phyloP scores from a whole-genome alignment of 53 echinoderm and acorn worm species.

The Mesocentrotus franciscanus region DNA sequence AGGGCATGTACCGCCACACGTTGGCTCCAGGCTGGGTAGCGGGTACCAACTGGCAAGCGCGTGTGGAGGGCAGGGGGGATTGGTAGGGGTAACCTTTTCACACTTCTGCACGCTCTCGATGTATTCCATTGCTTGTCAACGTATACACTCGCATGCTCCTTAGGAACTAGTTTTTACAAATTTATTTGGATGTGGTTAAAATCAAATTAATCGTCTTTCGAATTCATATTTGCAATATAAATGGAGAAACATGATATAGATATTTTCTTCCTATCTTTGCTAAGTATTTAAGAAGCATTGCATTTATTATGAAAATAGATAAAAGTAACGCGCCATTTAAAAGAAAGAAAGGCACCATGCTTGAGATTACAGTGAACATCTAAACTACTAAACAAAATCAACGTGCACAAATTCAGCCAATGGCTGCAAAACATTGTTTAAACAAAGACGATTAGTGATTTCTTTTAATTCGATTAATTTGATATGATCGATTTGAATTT shows the following conservation, averaged over 20 bases:
- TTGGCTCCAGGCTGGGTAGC: conserved; percentile 11
- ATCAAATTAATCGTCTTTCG: not conserved
- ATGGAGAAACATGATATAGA: not conserved
- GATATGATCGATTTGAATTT: too few relatives aligned
- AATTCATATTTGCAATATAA: not conserved
- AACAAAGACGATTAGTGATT: too few relatives aligned
- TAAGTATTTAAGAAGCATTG: not conserved
- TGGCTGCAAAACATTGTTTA: too few relatives aligned
- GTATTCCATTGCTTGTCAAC: not conserved
- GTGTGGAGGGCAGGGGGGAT: conserved; percentile 53
- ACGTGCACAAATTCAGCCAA: too few relatives aligned
- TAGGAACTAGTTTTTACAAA: not conserved
- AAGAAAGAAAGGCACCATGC: not conserved
- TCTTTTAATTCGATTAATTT: too few relatives aligned
- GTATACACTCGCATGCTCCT: not conserved
- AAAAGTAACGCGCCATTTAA: not conserved
- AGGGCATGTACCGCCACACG: conserved; percentile 49
- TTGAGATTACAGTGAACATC: not conserved
- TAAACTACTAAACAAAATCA: too few relatives aligned
- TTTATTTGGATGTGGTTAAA: not conserved
- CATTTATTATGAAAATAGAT: not conserved
- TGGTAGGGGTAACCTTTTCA: conserved; percentile 47
- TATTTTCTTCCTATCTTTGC: not conserved
- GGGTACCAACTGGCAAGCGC: conserved; percentile 64
- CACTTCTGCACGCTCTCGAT: conserved; percentile 30